Evolutionary conservation across 2,797 vertebrate species (phyloP).

Genomic region (Micromesistius poutassou): DNA sequence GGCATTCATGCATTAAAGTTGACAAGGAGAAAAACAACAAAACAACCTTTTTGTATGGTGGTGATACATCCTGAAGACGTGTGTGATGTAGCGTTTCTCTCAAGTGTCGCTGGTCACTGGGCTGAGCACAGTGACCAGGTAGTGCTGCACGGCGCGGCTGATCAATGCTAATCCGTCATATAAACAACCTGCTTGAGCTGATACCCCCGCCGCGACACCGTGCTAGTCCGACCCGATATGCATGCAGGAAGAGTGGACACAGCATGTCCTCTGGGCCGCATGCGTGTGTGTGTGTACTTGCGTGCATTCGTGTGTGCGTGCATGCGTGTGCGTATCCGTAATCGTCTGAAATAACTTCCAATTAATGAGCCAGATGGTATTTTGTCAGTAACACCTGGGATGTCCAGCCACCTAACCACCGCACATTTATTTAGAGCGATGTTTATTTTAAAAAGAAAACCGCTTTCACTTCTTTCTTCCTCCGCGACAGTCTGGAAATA

Average conservation of each 20-base stretch:
- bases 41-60: neutral
- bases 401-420: constrained; percentile 54
- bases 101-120: no score
- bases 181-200: constrained; percentile 32
- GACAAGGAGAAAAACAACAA: neutral
- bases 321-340: constrained; percentile 46
- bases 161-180: constrained; percentile 54
- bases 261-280: constrained; percentile 23
- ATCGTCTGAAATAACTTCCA: constrained; percentile 72
- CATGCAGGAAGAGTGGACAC: constrained; percentile 45
- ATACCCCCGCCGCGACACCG: constrained; percentile 25
- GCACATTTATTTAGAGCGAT: constrained; percentile 63
- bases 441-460: constrained; percentile 19
- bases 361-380: constrained; percentile 77
- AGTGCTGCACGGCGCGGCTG: constrained; percentile 53
- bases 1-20: neutral
- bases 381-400: constrained; percentile 71
- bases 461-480: neutral
- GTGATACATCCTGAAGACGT: neutral
- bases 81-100: neutral
- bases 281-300: constrained; percentile 56
- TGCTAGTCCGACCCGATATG: constrained; percentile 65
- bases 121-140: constrained; percentile 40
- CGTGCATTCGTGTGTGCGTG: constrained; percentile 36
- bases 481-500: neutral